These are phyloP conservation scores for Philotrypesis tridentata DNA, from an alignment of 1,140 invertebrate genomes.

Conservation along the genomic window DNA sequence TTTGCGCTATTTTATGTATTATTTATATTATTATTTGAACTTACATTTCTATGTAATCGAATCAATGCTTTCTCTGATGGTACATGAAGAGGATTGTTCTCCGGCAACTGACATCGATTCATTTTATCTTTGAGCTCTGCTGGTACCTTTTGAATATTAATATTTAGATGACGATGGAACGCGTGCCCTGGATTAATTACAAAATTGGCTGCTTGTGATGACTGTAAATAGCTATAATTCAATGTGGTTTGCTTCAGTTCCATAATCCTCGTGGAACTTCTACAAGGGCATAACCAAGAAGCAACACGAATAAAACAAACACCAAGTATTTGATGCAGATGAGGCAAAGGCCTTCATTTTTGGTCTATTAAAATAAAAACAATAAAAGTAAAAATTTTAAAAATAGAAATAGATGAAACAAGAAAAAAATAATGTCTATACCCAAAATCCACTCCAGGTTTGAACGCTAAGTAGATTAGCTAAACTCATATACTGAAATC, in stretches of 20 bases:
- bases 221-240: constrained; percentile 90
- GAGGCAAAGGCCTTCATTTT: constrained; percentile 96
- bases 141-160: constrained; percentile 92
- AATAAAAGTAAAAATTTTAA: constrained; percentile 8
- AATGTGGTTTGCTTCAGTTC: constrained; percentile 87
- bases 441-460: constrained; percentile 91
- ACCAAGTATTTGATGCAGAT: constrained; percentile 99
- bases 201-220: constrained; percentile 82
- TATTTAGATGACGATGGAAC: constrained; percentile 84
- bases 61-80: constrained; percentile 88
- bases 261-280: constrained; percentile 94
- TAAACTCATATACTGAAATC: constrained; percentile 96
- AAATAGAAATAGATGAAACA: neutral
- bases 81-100: constrained; percentile 80
- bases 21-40: constrained; percentile 1
- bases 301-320: constrained; percentile 95
- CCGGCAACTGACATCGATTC: constrained; percentile 77
- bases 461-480: constrained; percentile 94
- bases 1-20: neutral
- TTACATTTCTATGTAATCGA: constrained; percentile 84
- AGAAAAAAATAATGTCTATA: constrained; percentile 63
- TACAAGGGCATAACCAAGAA: constrained; percentile 97
- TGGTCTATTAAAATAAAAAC: constrained; percentile 73
- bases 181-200: constrained; percentile 82
- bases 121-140: constrained; percentile 84